Evolutionary conservation across 2,888 invertebrate genomes (phyloP).

Genomic region (Lithosia quadra): DNA sequence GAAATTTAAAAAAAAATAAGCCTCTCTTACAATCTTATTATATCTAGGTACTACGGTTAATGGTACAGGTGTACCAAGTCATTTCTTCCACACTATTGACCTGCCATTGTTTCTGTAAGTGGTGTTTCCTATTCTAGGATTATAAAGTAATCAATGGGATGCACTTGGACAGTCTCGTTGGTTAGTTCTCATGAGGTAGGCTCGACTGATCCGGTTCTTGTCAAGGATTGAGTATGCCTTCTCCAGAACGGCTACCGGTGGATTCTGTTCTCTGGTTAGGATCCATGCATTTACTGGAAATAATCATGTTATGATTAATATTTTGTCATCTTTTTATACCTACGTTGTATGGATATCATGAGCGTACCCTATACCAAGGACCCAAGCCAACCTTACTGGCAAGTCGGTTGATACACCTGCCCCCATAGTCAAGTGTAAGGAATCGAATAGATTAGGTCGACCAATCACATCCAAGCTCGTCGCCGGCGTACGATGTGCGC

Average conservation of each 20-base stretch:
- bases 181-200: slow-evolving; percentile 88
- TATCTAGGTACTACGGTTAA: too few relatives aligned
- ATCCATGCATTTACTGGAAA: slow-evolving; percentile 87
- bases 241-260: slow-evolving; percentile 85
- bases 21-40: too few relatives aligned
- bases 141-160: slow-evolving; percentile 9
- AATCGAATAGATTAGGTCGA: too few relatives aligned
- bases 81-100: not conserved
- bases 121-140: not conserved
- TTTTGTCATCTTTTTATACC: not conserved
- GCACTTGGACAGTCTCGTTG: slow-evolving; percentile 85
- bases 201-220: slow-evolving; percentile 85
- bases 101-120: too few relatives aligned
- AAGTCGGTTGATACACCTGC: too few relatives aligned
- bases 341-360: too few relatives aligned
- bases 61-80: not conserved
- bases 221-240: slow-evolving; percentile 87
- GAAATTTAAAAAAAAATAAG: too few relatives aligned
- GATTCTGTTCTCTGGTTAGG: slow-evolving; percentile 87
- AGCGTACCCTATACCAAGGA: too few relatives aligned
- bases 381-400: too few relatives aligned
- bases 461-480: too few relatives aligned
- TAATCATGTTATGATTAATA: not conserved
- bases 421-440: too few relatives aligned
- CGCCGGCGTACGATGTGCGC: too few relatives aligned